Conservation (phyloP, 2,797 vertebrate genomes). For the Cichlasoma orientale region DNA sequence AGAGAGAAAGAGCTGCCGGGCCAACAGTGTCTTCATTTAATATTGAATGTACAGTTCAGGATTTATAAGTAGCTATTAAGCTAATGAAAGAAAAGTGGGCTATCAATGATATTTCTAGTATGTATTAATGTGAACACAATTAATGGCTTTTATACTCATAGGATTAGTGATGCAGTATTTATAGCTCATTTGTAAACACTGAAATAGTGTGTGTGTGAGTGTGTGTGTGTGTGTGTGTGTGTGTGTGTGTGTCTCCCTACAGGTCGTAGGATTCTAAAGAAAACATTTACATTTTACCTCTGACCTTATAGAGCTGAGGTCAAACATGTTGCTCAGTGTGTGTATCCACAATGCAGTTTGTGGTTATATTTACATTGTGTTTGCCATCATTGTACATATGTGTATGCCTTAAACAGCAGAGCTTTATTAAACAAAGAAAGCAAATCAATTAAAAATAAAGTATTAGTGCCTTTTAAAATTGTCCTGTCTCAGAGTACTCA, state of each 20-base stretch:
- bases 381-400: background rate
- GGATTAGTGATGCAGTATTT: slow-evolving; percentile 36
- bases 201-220: slow-evolving; percentile 18
- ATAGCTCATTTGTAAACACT: slow-evolving; percentile 57
- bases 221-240: slow-evolving; percentile 4
- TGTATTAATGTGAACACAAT: slow-evolving; percentile 25
- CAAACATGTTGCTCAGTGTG: background rate
- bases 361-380: background rate
- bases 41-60: slow-evolving; percentile 63
- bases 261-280: background rate
- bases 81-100: slow-evolving; percentile 56
- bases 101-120: slow-evolving; percentile 32
- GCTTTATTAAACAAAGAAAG: background rate
- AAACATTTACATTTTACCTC: background rate
- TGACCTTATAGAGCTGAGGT: slow-evolving; percentile 22
- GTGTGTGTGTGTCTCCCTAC: background rate
- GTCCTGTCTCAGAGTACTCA: slow-evolving; percentile 70
- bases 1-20: slow-evolving; percentile 80
- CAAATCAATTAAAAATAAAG: background rate
- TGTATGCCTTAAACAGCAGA: background rate
- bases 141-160: slow-evolving; percentile 21
- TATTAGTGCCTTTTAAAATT: background rate
- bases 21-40: slow-evolving; percentile 71
- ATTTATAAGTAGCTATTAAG: slow-evolving; percentile 72
- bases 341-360: background rate